These are phyloP conservation scores for Acanthurus tractus DNA, from an alignment of 2,797 vertebrate genomes.

Conservation along the genomic window DNA sequence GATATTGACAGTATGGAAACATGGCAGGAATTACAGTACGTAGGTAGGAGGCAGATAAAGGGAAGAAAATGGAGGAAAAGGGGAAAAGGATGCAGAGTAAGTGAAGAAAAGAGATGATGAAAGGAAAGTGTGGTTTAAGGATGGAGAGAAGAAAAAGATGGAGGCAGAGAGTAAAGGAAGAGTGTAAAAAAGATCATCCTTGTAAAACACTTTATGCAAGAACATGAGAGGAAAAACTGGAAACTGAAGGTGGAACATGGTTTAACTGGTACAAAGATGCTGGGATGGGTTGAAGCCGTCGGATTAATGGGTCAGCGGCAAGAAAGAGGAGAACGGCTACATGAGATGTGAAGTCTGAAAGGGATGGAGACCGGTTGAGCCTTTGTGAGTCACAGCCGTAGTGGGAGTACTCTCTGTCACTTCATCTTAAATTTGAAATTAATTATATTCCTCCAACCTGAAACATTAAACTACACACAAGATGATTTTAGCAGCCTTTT, in stretches of 20 bases:
- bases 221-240: constrained; percentile 13
- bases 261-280: constrained; percentile 16
- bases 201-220: constrained; percentile 22
- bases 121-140: constrained; percentile 9
- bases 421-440: constrained; percentile 73
- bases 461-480: constrained; percentile 71
- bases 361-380: constrained; percentile 1
- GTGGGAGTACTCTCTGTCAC: constrained; percentile 63
- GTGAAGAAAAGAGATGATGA: constrained; percentile 39
- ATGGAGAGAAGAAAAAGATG: constrained; percentile 16
- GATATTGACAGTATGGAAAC: constrained; percentile 63
- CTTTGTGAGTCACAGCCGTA: constrained; percentile 19
- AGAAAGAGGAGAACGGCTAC: constrained; percentile 13
- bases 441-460: constrained; percentile 66
- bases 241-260: constrained; percentile 18
- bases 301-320: constrained; percentile 11
- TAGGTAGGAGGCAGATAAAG: constrained; percentile 24
- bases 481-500: constrained; percentile 70
- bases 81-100: constrained; percentile 23
- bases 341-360: constrained; percentile 25
- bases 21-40: constrained; percentile 42
- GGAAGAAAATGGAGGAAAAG: constrained; percentile 19
- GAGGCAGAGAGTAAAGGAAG: constrained; percentile 29
- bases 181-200: constrained; percentile 30
- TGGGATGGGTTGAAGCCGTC: constrained; percentile 15